These are phyloP conservation scores for Erpetoichthys calabaricus DNA, from an alignment of 2,797 vertebrate species.

Conservation along the genomic window DNA sequence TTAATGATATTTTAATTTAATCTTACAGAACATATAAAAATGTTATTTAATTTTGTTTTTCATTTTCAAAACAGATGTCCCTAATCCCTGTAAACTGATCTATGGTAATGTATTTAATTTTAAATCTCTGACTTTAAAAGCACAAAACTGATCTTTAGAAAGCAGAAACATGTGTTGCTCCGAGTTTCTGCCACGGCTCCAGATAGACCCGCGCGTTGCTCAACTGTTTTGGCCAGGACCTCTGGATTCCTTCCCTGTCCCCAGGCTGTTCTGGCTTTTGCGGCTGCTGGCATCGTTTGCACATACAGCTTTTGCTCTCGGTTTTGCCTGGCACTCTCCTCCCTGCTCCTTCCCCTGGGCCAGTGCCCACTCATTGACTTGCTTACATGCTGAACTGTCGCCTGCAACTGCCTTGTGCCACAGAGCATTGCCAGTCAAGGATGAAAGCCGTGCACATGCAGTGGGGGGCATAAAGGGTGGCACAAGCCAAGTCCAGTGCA, in stretches of 20 bases:
- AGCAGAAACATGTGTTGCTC: constrained; percentile 40
- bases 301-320: not conserved
- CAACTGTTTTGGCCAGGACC: not conserved
- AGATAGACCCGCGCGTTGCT: not conserved
- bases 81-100: constrained; percentile 60
- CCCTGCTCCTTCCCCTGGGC: constrained; percentile 5
- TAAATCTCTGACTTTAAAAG: constrained; percentile 36
- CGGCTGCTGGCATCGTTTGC: not conserved
- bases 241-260: constrained; percentile 2
- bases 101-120: constrained; percentile 42
- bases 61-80: constrained; percentile 60
- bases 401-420: constrained; percentile 1
- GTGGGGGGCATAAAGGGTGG: too few species aligned
- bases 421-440: not conserved
- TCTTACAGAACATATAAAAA: constrained; percentile 57
- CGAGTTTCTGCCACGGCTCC: constrained; percentile 26
- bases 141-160: constrained; percentile 28
- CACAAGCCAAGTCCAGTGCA: too few species aligned
- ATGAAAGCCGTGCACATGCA: too few species aligned
- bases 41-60: constrained; percentile 56
- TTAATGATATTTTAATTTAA: constrained; percentile 54
- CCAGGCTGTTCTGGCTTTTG: not conserved
- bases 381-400: not conserved
- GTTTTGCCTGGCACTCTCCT: too few species aligned
- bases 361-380: not conserved